Conservation (phyloP, 2,113 vertebrate genomes). For the Montifringilla adamsi region DNA sequence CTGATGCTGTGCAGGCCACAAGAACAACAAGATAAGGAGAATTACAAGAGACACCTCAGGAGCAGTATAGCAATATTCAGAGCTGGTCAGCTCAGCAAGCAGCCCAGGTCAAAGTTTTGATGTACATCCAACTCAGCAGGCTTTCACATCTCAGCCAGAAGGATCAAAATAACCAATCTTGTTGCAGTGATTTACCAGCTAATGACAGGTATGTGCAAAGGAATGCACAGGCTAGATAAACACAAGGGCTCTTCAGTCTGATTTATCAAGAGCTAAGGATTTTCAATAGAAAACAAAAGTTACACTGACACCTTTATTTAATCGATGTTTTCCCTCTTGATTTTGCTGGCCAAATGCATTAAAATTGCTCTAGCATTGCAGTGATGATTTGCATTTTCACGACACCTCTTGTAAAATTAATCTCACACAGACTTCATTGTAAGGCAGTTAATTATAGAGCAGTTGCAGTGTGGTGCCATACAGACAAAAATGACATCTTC, state of each 20-base stretch:
- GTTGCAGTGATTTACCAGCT: not conserved
- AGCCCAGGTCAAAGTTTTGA: not conserved
- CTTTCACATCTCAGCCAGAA: not conserved
- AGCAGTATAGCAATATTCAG: not conserved
- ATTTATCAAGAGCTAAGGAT: not conserved
- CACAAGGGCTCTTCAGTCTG: not conserved
- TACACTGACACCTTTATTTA: not conserved
- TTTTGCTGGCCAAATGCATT: not conserved
- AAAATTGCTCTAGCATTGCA: not conserved
- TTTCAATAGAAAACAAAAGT: not conserved
- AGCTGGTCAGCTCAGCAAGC: not conserved
- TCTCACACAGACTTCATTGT: not conserved
- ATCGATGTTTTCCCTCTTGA: not conserved
- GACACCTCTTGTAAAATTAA: not conserved
- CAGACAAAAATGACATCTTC: not conserved
- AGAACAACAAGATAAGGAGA: not conserved
- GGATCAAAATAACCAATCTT: not conserved
- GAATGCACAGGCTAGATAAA: not conserved
- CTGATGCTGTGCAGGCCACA: not conserved
- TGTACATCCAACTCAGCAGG: not conserved
- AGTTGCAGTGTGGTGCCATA: not conserved
- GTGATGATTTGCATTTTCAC: not conserved
- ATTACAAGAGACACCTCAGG: not conserved
- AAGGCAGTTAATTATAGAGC: constrained; percentile 5
- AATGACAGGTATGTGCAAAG: not conserved